phyloP scores from a whole-genome alignment of 1,140 invertebrate genomes.

The Drosophila lowei region DNA sequence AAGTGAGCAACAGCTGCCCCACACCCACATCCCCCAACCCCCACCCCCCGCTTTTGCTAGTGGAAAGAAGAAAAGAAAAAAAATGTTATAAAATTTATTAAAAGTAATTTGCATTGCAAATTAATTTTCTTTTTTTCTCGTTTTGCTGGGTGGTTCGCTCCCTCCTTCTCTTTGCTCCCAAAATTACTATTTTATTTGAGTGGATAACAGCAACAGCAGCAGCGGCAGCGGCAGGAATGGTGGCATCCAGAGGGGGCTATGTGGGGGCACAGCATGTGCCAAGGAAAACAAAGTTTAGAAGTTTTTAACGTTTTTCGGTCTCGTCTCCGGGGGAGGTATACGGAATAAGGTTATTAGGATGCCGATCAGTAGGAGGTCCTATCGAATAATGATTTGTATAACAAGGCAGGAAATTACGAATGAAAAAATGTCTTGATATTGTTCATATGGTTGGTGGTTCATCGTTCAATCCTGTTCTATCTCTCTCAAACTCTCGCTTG shows the following conservation, averaged over 20 bases:
- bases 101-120: conserved; percentile 77
- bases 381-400: too few species aligned
- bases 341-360: too few species aligned
- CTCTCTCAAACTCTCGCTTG: too few species aligned
- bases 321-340: too few species aligned
- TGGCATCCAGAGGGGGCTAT: not conserved
- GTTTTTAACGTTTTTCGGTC: conserved; percentile 39
- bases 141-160: too few species aligned
- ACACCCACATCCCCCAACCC: conserved; percentile 4
- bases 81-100: conserved; percentile 56
- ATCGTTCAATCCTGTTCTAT: too few species aligned
- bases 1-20: conserved; percentile 52
- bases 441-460: too few species aligned
- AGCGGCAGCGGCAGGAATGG: too few species aligned
- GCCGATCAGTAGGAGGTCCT: too few species aligned
- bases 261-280: conserved; percentile 26
- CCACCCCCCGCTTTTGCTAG: conserved; percentile 6
- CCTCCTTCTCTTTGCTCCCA: conserved; percentile 11
- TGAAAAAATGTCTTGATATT: too few species aligned
- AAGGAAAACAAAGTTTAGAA: conserved; percentile 49
- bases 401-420: too few species aligned
- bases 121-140: conserved; percentile 62
- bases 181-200: conserved; percentile 54
- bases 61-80: conserved; percentile 25
- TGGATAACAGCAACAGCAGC: conserved; percentile 10